phyloP scores from a whole-genome alignment of 2,797 vertebrate genomes.

The Choloepus didactylus region DNA sequence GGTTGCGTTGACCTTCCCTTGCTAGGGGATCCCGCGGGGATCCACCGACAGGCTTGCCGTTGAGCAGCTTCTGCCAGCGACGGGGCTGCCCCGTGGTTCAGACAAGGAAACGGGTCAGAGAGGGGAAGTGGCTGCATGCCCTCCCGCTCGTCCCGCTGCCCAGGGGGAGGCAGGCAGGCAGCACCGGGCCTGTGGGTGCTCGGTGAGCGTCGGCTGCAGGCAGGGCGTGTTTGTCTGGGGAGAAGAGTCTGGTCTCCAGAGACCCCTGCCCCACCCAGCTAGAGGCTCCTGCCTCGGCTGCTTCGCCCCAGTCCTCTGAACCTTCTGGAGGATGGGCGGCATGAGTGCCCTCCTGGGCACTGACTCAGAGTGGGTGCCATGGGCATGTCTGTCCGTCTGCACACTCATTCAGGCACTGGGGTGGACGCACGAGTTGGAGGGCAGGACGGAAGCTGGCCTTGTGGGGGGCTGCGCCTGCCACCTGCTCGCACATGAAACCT shows the following conservation, averaged over 20 bases:
- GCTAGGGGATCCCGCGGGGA: background rate
- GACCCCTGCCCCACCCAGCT: no score
- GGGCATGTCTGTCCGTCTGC: background rate
- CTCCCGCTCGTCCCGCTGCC: background rate
- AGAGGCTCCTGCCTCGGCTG: no score
- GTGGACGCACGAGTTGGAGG: background rate
- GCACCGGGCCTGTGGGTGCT: fast-evolving
- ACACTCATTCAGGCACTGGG: background rate
- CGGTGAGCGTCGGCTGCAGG: background rate
- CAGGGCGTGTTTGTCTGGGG: no score
- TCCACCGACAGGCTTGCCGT: background rate
- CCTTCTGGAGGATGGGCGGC: fast-evolving
- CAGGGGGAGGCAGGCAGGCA: background rate
- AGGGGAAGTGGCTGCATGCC: no score
- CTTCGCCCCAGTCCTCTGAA: no score
- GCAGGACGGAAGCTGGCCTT: fast-evolving
- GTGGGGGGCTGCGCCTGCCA: fast-evolving
- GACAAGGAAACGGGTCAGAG: background rate
- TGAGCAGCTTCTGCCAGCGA: background rate
- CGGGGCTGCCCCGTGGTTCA: background rate
- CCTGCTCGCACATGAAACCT: no score
- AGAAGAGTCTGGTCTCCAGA: background rate
- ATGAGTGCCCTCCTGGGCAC: background rate
- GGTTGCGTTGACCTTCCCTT: background rate
- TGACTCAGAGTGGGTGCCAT: background rate